Evolutionary conservation across 2,113 vertebrate genomes (phyloP).

Genomic region (Carollia perspicillata): DNA sequence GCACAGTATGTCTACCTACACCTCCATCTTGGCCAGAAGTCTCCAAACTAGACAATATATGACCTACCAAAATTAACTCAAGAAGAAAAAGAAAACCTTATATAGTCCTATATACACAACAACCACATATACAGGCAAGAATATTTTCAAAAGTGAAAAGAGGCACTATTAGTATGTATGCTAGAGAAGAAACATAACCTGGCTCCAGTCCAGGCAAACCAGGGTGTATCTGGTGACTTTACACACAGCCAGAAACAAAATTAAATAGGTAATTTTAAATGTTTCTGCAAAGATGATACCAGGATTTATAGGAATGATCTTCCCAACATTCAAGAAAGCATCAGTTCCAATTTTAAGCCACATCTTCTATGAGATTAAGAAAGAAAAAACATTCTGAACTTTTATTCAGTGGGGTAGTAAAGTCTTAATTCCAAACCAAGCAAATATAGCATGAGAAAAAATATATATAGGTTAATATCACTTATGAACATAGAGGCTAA

Average conservation of each 20-base stretch:
- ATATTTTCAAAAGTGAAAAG: neutral
- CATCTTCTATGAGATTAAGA: neutral
- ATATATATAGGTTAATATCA: neutral
- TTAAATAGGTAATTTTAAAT: neutral
- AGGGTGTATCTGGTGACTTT: neutral
- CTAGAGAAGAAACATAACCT: neutral
- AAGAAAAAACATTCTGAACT: neutral
- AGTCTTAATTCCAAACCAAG: neutral
- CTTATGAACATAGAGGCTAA: neutral
- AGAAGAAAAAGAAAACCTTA: neutral
- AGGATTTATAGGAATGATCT: neutral
- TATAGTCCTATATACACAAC: neutral
- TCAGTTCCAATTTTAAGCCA: neutral
- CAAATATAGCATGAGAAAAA: neutral
- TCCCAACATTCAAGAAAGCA: neutral
- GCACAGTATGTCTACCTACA: too few species aligned
- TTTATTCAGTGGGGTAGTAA: neutral
- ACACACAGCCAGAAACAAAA: neutral
- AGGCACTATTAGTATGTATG: neutral
- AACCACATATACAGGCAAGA: neutral
- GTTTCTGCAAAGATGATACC: neutral
- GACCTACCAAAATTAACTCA: neutral
- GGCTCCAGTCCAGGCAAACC: neutral
- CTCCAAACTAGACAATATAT: neutral
- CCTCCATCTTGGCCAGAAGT: too few species aligned